Base-by-base conservation (phyloP, 2,113 vertebrate genomes). In the Arenaria interpres region DNA sequence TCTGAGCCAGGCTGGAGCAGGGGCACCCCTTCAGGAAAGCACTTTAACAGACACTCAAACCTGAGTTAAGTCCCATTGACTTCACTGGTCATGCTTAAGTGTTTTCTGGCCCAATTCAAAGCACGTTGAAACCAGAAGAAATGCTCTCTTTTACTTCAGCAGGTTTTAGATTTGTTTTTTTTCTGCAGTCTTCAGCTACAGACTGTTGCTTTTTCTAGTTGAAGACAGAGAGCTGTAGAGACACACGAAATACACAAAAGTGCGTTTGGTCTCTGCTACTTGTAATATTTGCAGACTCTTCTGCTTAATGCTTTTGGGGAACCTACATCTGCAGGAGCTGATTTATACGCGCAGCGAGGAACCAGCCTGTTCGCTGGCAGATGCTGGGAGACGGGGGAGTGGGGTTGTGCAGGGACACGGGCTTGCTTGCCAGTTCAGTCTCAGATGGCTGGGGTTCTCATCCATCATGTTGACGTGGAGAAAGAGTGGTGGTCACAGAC, bases 61-160 rank as follows among this genome's bases (percentile, higher is more conserved):
- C 82, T 18, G 18, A 82, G 77, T 51, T n/a, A 50, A 85, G 75
- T 69, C 88, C 71, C 88, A 20, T 71, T 74, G 84, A 89, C 79
- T 78, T 63, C 87, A 9, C 35, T 51, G 84, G 60, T 75, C 80
- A 5, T 37, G 84, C 76, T 83, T 12, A 71, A 69, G 88, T 60
- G 67, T 72, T 74, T 79, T 51, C 71, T 86, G 85, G 62, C 67
- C 57, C 77, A 32, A 68, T 76, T 72, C 76, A 85, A 7, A 77
- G 48, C 87, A 10, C 25, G 2, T 27, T 62, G 33, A 51, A 3
- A 30, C 39, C 3, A 12, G 50, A 32, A 73, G 50, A 75, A 62
- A 27, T 45, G 14, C 35, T 62, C 43, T 60, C 10, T 37, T 15
- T 24, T 14, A 16, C 63, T 73, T 72, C 46, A 64, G 87, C 54